These are phyloP conservation scores for Centroberyx gerrardi DNA, from an alignment of 2,797 vertebrate genomes.

Conservation along the genomic window DNA sequence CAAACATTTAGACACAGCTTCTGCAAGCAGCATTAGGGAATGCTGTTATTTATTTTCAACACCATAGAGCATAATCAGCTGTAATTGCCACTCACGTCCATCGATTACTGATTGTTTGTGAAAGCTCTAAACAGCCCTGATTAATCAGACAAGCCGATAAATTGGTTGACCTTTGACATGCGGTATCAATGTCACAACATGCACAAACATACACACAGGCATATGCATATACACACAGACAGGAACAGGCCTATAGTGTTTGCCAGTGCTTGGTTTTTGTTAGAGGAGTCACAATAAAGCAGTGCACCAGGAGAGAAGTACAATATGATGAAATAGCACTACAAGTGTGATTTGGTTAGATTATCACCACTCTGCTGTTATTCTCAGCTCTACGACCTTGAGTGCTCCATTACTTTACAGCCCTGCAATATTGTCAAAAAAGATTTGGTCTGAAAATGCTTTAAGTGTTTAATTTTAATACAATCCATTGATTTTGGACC, in stretches of 20 bases:
- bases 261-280: conserved; percentile 9
- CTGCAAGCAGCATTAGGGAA: neutral
- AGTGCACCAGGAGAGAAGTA: neutral
- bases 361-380: neutral
- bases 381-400: neutral
- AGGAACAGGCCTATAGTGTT: neutral
- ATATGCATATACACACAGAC: conserved; percentile 13
- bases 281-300: conserved; percentile 1
- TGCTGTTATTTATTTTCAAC: conserved; percentile 23
- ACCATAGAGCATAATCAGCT: conserved; percentile 13
- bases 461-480: neutral
- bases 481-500: neutral
- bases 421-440: neutral
- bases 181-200: neutral
- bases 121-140: conserved; percentile 25
- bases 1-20: neutral
- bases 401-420: neutral
- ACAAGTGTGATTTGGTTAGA: neutral
- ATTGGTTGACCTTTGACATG: conserved; percentile 13
- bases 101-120: conserved; percentile 30
- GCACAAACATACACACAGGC: neutral
- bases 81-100: conserved; percentile 17
- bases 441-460: neutral
- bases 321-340: neutral
- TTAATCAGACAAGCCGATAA: conserved; percentile 17